Conservation (phyloP, 2,888 invertebrate genomes). For the Malthinus flaveolus region DNA sequence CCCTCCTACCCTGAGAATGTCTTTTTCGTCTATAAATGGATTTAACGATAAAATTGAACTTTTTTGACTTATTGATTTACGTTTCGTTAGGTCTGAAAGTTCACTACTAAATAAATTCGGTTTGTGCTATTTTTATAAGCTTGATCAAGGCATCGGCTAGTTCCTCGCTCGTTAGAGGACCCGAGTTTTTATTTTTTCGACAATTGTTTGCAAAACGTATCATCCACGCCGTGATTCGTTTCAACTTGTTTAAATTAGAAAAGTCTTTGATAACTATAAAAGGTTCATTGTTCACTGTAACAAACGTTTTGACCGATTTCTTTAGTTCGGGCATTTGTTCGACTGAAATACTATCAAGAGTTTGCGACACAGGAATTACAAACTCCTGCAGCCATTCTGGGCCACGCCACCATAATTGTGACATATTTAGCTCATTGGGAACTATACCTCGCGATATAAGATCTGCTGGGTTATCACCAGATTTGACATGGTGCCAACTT, state of each 20-base stretch:
- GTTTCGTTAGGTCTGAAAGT: not conserved
- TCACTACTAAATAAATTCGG: not conserved
- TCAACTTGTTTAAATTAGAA: slow-evolving; percentile 10
- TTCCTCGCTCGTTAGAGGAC: not conserved
- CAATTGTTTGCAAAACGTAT: slow-evolving; percentile 2
- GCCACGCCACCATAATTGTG: slow-evolving; percentile 2
- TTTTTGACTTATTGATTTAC: not conserved
- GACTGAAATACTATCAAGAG: too few relatives aligned
- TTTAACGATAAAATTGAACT: slow-evolving; percentile 7
- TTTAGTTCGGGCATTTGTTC: not conserved
- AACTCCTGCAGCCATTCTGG: not conserved
- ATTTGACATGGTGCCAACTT: slow-evolving; percentile 37
- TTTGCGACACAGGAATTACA: slow-evolving; percentile 16
- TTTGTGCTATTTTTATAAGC: not conserved
- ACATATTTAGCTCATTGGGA: not conserved
- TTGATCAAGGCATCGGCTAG: not conserved
- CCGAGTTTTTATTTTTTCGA: not conserved
- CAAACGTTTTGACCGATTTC: not conserved
- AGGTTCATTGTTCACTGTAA: not conserved
- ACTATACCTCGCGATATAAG: slow-evolving; percentile 36
- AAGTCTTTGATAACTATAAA: slow-evolving; percentile 1
- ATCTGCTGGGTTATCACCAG: slow-evolving; percentile 39
- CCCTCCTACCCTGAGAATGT: slow-evolving; percentile 31
- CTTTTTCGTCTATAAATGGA: slow-evolving; percentile 24
- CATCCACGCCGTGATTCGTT: slow-evolving; percentile 7